Conservation (phyloP, 2,888 invertebrate species). For the Acleris laterana region DNA sequence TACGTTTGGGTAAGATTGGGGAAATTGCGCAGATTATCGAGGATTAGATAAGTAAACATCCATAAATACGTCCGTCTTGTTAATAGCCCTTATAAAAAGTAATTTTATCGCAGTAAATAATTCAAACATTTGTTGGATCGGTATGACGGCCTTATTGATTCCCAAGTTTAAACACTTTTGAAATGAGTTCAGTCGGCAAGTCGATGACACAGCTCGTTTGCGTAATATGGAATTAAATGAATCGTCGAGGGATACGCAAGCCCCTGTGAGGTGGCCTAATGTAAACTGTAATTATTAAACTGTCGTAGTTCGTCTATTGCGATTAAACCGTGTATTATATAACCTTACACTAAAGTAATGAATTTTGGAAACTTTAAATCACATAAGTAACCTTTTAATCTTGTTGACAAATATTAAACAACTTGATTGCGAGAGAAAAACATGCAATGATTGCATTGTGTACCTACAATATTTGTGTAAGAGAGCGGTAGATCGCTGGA, state of each 20-base stretch:
- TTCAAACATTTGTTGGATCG: background rate
- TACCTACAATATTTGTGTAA: background rate
- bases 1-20: conserved; percentile 6
- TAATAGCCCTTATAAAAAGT: conserved; percentile 23
- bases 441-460: conserved; percentile 34
- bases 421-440: conserved; percentile 35
- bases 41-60: conserved; percentile 26
- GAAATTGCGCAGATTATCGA: conserved; percentile 13
- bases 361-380: conserved; percentile 5
- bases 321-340: conserved; percentile 14
- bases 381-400: conserved; percentile 6
- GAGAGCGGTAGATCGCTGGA: conserved; percentile 4
- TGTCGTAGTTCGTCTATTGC: conserved; percentile 6
- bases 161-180: conserved; percentile 12
- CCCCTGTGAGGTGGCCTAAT: conserved; percentile 12
- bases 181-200: conserved; percentile 24
- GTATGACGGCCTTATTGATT: conserved; percentile 5
- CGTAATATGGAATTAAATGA: conserved; percentile 24
- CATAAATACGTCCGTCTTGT: conserved; percentile 26
- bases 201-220: conserved; percentile 13
- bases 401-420: conserved; percentile 24
- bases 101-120: background rate
- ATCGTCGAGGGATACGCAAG: conserved; percentile 12
- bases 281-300: conserved; percentile 21
- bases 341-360: conserved; percentile 1